phyloP scores from a whole-genome alignment of 2,888 invertebrate genomes.

The Dromius quadrimaculatus region DNA sequence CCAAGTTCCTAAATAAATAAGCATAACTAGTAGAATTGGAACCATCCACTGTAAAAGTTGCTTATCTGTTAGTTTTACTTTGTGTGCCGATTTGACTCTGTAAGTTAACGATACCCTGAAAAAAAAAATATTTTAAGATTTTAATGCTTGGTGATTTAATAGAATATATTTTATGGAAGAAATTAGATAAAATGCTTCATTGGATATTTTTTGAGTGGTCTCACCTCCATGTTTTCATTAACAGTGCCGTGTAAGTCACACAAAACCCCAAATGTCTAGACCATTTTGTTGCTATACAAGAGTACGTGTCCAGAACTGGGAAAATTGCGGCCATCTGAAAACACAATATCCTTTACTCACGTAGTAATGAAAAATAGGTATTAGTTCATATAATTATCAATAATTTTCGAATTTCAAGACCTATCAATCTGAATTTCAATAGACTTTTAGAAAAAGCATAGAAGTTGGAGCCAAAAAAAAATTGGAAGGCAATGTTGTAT shows the following conservation, averaged over 20 bases:
- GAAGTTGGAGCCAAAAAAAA: no score
- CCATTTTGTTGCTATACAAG: constrained; percentile 93
- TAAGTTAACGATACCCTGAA: constrained; percentile 89
- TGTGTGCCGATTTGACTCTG: constrained; percentile 93
- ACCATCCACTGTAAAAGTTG: constrained; percentile 94
- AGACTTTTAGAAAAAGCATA: no score
- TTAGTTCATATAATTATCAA: no score
- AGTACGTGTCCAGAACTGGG: constrained; percentile 84
- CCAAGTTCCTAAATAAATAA: constrained; percentile 91
- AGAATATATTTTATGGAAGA: background rate
- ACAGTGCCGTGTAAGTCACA: constrained; percentile 90
- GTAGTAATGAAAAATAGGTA: constrained; percentile 5
- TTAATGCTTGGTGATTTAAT: background rate
- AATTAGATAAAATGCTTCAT: background rate
- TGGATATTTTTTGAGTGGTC: constrained; percentile 37
- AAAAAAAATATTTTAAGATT: background rate
- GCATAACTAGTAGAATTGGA: constrained; percentile 89
- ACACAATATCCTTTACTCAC: constrained; percentile 41
- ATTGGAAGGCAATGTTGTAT: no score
- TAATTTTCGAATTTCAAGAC: no score
- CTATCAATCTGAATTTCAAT: no score
- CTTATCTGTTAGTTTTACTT: constrained; percentile 92
- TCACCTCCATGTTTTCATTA: constrained; percentile 96
- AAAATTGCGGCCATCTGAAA: constrained; percentile 92
- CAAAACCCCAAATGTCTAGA: constrained; percentile 93